These are phyloP conservation scores for Argopecten irradians DNA, from an alignment of 1,140 invertebrate genomes.

Conservation along the genomic window DNA sequence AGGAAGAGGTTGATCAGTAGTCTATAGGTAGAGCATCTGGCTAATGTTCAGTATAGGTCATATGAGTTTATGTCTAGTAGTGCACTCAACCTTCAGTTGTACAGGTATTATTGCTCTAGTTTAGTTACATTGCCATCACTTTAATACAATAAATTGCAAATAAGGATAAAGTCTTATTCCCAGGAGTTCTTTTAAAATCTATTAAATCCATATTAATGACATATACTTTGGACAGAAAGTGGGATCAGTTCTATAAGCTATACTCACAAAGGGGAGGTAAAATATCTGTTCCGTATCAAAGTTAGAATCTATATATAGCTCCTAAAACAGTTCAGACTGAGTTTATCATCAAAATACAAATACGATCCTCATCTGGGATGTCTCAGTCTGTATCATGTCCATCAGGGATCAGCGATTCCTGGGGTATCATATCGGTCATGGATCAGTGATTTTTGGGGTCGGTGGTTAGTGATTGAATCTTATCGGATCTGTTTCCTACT, in stretches of 20 bases:
- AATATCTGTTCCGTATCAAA: background rate
- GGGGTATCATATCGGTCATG: background rate
- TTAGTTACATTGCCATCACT: too few relatives aligned
- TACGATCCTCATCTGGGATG: background rate
- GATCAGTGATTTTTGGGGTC: background rate
- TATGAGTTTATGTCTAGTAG: too few relatives aligned
- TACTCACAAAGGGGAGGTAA: background rate
- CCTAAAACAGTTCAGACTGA: background rate
- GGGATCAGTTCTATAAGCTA: background rate
- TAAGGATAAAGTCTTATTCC: too few relatives aligned
- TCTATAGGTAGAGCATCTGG: too few relatives aligned
- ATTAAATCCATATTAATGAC: background rate
- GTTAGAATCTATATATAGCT: background rate
- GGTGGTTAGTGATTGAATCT: background rate
- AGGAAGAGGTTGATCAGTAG: too few relatives aligned
- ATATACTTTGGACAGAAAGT: background rate
- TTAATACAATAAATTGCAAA: too few relatives aligned
- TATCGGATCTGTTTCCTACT: background rate
- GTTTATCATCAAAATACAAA: background rate
- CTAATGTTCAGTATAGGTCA: too few relatives aligned
- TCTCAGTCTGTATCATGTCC: background rate
- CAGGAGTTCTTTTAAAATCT: too few relatives aligned
- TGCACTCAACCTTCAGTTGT: too few relatives aligned
- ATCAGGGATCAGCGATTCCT: background rate
- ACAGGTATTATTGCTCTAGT: too few relatives aligned